A percentile compares a stretch with the other conserved stretches of the same genome.
Evolutionary conservation across 1,140 invertebrate species (phyloP).

Genomic region (Euglossa dilemma): DNA sequence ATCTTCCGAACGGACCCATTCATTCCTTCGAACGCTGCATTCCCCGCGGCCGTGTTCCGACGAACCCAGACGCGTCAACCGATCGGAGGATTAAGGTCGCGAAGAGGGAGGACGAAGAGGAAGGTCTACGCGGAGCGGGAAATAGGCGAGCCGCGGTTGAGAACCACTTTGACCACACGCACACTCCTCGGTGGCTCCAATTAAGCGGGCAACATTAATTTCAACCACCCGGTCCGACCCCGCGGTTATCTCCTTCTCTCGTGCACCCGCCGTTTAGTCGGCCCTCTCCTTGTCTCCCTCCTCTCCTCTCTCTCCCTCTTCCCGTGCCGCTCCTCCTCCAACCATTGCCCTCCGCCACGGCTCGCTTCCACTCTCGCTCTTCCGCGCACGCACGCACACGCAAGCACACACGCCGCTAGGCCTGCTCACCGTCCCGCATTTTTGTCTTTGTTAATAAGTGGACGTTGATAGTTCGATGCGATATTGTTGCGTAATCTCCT

Average conservation of each 20-base stretch:
- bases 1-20: slow-evolving; percentile 38
- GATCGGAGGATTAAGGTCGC: no score
- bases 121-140: background rate
- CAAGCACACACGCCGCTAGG: background rate
- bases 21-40: background rate
- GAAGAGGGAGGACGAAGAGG: no score
- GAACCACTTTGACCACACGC: slow-evolving; percentile 81
- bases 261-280: slow-evolving; percentile 64
- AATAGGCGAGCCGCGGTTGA: slow-evolving; percentile 65
- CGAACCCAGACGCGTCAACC: no score
- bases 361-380: slow-evolving; percentile 35
- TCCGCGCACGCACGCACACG: slow-evolving; percentile 31
- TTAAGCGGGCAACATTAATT: slow-evolving; percentile 82
- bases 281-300: slow-evolving; percentile 55
- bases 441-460: slow-evolving; percentile 30
- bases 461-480: slow-evolving; percentile 23
- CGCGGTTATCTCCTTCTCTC: slow-evolving; percentile 76
- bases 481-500: slow-evolving; percentile 19
- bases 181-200: slow-evolving; percentile 81
- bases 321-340: slow-evolving; percentile 40
- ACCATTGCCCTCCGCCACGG: slow-evolving; percentile 43
- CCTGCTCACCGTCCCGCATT: slow-evolving; percentile 12
- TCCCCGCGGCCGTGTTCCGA: background rate
- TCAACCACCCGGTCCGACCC: slow-evolving; percentile 79
- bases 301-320: slow-evolving; percentile 52